Conservation (phyloP, 1,140 invertebrate genomes). For the Bombus balteatus region DNA sequence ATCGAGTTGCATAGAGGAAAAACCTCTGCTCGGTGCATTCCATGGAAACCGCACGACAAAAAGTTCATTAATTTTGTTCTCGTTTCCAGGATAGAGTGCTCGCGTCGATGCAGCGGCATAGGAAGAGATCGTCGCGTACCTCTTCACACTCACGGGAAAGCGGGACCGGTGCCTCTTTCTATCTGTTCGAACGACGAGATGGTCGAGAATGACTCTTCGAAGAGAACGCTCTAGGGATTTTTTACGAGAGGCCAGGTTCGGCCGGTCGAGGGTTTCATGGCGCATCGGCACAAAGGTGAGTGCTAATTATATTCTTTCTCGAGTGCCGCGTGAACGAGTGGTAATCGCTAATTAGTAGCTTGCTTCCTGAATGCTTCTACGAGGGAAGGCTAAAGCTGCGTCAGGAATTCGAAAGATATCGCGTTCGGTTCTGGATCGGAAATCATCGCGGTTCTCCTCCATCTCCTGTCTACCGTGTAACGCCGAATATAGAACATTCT, state of each 20-base stretch:
- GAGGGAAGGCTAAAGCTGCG: conserved; percentile 29
- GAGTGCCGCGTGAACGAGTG: conserved; percentile 67
- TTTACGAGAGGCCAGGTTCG: conserved; percentile 59
- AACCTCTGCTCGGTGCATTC: too few species aligned
- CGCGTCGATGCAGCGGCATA: conserved; percentile 23
- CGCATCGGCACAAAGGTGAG: conserved; percentile 69
- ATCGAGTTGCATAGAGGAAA: neutral
- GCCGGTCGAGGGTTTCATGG: conserved; percentile 58
- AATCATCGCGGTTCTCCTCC: neutral
- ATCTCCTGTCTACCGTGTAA: neutral
- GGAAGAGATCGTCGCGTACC: conserved; percentile 20
- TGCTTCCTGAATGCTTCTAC: conserved; percentile 60
- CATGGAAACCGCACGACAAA: conserved; percentile 5
- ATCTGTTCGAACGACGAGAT: conserved; percentile 45
- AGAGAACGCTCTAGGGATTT: conserved; percentile 60
- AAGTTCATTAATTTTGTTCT: conserved; percentile 48
- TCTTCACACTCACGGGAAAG: conserved; percentile 36
- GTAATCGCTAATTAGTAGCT: conserved; percentile 75
- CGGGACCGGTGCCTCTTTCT: conserved; percentile 33
- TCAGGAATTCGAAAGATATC: conserved; percentile 20
- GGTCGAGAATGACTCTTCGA: conserved; percentile 64
- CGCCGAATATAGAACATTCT: neutral
- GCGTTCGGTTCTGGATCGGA: conserved; percentile 4
- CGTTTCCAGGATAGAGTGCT: conserved; percentile 34
- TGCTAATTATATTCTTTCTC: conserved; percentile 74